phyloP scores from a whole-genome alignment of 2,888 invertebrate species.

The Caenorhabditis sp. region DNA sequence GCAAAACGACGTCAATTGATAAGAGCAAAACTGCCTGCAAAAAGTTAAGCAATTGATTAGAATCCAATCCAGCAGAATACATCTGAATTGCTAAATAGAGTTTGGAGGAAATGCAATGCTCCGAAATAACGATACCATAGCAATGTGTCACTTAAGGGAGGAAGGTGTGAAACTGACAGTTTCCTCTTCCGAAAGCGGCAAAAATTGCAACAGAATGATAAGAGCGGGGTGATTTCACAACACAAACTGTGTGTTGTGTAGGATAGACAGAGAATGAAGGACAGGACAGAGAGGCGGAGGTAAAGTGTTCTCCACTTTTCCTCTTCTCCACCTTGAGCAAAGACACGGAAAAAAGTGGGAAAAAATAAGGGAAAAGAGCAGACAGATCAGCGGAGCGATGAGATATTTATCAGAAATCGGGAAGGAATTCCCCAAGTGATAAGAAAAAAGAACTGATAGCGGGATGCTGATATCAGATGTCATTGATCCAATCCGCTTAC shows the following conservation, averaged over 20 bases:
- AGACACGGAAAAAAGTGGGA: background rate
- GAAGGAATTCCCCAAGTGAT: background rate
- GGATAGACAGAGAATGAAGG: background rate
- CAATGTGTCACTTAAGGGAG: too few species aligned
- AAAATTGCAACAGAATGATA: constrained; percentile 16
- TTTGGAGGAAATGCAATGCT: too few species aligned
- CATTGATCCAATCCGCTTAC: constrained; percentile 7
- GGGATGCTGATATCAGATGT: background rate
- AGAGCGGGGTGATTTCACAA: constrained; percentile 6
- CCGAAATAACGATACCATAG: too few species aligned
- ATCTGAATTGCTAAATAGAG: too few species aligned
- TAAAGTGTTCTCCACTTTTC: constrained; percentile 19
- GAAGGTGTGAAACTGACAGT: background rate
- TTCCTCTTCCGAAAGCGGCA: background rate
- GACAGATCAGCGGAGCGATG: background rate
- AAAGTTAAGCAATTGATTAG: background rate
- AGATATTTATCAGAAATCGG: too few species aligned
- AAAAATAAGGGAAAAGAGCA: background rate
- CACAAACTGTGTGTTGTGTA: constrained; percentile 9
- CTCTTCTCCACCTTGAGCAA: constrained; percentile 3
- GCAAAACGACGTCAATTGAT: constrained; percentile 17
- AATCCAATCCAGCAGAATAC: too few species aligned
- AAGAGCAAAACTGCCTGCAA: background rate
- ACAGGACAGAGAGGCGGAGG: background rate
- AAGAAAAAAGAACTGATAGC: constrained; percentile 2